Percentiles rank a stretch among this genome's conserved stretches.
These are phyloP conservation scores for Micrasema minimum DNA, from an alignment of 1,140 invertebrate species.

Conservation along the genomic window DNA sequence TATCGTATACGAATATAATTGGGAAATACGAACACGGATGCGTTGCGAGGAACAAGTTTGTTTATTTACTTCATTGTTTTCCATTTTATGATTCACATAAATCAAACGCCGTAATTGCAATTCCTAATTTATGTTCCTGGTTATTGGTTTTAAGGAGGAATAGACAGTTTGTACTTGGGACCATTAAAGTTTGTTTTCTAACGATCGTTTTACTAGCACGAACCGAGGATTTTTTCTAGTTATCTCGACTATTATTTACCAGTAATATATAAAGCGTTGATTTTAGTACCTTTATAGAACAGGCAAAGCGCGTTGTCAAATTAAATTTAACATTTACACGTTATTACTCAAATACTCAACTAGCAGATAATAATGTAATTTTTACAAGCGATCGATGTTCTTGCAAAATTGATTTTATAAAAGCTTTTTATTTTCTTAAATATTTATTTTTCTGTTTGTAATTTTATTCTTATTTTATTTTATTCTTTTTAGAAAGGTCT, in stretches of 20 bases:
- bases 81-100: constrained; percentile 10
- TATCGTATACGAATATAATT: no score
- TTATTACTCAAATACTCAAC: no score
- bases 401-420: no score
- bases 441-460: no score
- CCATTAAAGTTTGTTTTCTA: not conserved
- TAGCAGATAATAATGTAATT: no score
- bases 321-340: not conserved
- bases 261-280: not conserved
- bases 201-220: not conserved
- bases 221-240: not conserved
- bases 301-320: not conserved
- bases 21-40: constrained; percentile 2
- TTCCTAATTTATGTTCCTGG: not conserved
- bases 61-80: constrained; percentile 11
- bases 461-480: no score
- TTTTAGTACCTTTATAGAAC: not conserved
- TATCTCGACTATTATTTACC: not conserved
- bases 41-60: not conserved
- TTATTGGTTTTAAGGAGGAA: constrained; percentile 6
- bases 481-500: no score
- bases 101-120: constrained; percentile 26
- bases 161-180: not conserved
- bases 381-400: no score
- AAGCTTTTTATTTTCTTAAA: no score